phyloP scores from a whole-genome alignment of 1,140 invertebrate genomes.

The Drosophila oshimai region DNA sequence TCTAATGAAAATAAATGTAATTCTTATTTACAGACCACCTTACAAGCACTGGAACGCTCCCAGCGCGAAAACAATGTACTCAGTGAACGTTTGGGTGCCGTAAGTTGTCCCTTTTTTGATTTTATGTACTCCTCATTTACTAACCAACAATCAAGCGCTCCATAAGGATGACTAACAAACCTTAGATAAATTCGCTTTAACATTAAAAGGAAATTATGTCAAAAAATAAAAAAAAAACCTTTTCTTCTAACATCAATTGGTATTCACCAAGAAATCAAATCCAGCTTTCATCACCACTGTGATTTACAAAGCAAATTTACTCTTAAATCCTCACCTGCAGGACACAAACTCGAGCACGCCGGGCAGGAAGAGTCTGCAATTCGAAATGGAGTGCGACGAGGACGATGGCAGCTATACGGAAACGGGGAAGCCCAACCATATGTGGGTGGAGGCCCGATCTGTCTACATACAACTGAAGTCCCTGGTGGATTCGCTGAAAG shows the following conservation, averaged over 20 bases:
- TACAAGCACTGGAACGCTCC: slow-evolving; percentile 86
- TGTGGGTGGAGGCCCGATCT: slow-evolving; percentile 86
- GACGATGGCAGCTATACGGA: slow-evolving; percentile 84
- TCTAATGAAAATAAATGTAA: background rate
- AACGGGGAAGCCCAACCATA: slow-evolving; percentile 78
- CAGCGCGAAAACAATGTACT: slow-evolving; percentile 86
- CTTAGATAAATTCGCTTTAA: background rate
- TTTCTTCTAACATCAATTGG: background rate
- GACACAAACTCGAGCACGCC: slow-evolving; percentile 74
- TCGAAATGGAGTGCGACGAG: slow-evolving; percentile 90
- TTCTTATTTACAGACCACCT: slow-evolving; percentile 73
- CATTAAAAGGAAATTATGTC: background rate
- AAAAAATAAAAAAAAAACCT: background rate
- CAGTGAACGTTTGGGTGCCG: slow-evolving; percentile 85
- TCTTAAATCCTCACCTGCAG: slow-evolving; percentile 19
- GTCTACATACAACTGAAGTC: slow-evolving; percentile 88
- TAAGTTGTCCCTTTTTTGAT: slow-evolving; percentile 45
- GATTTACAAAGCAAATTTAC: background rate
- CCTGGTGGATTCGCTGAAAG: slow-evolving; percentile 87
- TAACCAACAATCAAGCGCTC: slow-evolving; percentile 13
- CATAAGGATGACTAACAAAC: slow-evolving; percentile 3
- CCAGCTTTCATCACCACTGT: background rate
- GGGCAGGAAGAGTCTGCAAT: slow-evolving; percentile 85
- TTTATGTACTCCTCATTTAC: background rate
- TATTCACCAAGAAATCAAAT: background rate